Evolutionary conservation across 2,797 vertebrate species (phyloP).

Genomic region (Arremon brunneinucha): DNA sequence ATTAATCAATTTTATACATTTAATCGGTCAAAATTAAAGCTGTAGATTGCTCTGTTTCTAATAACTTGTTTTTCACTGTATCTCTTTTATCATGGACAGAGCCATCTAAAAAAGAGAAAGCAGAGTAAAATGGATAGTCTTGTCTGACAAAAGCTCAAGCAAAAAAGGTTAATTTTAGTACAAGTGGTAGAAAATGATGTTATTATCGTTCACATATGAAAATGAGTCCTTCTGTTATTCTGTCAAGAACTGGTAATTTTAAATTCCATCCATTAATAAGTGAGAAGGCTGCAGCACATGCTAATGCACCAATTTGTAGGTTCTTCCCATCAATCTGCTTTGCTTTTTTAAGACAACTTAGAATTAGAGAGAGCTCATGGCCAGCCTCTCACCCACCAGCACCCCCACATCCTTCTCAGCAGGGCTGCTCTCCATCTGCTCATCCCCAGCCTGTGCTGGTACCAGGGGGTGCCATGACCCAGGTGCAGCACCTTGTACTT

Average conservation of each 20-base stretch:
- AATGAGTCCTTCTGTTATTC: background rate
- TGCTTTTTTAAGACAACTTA: background rate
- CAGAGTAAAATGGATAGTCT: background rate
- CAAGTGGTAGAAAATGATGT: background rate
- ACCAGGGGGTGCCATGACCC: accelerated
- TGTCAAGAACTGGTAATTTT: background rate
- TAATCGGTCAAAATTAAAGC: background rate
- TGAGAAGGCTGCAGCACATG: background rate
- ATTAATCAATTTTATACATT: background rate
- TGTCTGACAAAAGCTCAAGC: background rate
- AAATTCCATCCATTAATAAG: background rate
- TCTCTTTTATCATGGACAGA: background rate
- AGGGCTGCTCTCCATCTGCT: background rate
- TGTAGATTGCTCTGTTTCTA: background rate
- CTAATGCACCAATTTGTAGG: background rate
- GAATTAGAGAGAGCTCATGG: background rate
- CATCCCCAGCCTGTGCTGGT: background rate
- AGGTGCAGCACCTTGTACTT: background rate
- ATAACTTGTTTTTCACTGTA: background rate
- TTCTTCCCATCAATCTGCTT: background rate
- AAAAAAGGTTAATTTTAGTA: conserved; percentile 6
- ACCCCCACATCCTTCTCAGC: accelerated
- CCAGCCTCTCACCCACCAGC: background rate
- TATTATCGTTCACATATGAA: conserved; percentile 10
- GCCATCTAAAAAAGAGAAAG: background rate